Percentiles rank a stretch among this genome's conserved stretches.
phyloP scores from a whole-genome alignment of 2,797 vertebrate species.

The Lepus townsendii region DNA sequence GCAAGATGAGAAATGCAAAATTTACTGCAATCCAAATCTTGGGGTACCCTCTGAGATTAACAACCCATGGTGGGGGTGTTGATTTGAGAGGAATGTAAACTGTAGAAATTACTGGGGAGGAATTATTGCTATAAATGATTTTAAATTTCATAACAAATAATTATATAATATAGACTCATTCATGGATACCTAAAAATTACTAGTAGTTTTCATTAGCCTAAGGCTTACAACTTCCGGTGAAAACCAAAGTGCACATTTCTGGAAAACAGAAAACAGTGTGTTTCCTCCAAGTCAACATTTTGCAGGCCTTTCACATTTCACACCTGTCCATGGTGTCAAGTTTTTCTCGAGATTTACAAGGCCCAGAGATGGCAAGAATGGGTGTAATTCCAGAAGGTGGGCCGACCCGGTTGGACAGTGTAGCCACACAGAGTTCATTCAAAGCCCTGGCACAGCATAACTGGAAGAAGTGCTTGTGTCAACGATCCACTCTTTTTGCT shows the following conservation, averaged over 20 bases:
- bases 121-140: conserved; percentile 15
- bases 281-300: neutral
- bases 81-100: neutral
- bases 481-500: neutral
- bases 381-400: neutral
- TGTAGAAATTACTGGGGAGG: neutral
- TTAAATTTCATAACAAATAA: neutral
- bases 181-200: neutral
- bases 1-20: neutral
- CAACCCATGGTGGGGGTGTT: neutral
- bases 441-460: neutral
- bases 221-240: neutral
- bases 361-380: conserved; percentile 21
- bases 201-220: neutral
- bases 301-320: neutral
- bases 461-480: neutral
- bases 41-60: neutral
- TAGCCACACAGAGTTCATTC: neutral
- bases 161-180: neutral
- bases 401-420: neutral
- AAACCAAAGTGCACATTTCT: conserved; percentile 4
- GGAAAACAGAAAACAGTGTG: neutral
- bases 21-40: neutral
- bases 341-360: neutral
- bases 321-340: neutral